Evolutionary conservation across 2,113 vertebrate species (phyloP).

Genomic region (Peromyscus californicus): DNA sequence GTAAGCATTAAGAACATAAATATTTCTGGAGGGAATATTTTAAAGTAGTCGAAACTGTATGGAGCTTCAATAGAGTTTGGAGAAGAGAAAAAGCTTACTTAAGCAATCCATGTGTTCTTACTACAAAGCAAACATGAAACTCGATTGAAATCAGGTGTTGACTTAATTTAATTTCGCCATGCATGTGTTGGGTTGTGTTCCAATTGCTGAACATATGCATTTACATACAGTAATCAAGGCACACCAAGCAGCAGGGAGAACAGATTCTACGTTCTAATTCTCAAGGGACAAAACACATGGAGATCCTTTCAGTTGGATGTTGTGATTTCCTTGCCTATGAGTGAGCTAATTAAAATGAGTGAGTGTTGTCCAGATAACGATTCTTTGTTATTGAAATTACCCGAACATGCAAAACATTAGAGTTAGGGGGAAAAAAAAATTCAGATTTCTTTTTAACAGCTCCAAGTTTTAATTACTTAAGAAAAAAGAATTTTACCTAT

Average conservation of each 20-base stretch:
- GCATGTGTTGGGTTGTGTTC: slow-evolving; percentile 48
- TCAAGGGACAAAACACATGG: slow-evolving; percentile 48
- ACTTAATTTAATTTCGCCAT: slow-evolving; percentile 62
- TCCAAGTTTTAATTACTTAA: slow-evolving; percentile 59
- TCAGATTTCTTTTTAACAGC: slow-evolving; percentile 27
- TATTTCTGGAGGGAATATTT: background rate
- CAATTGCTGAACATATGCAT: slow-evolving; percentile 36
- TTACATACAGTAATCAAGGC: slow-evolving; percentile 69
- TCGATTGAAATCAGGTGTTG: slow-evolving; percentile 68
- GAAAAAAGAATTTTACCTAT: slow-evolving; percentile 25
- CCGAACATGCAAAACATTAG: slow-evolving; percentile 26
- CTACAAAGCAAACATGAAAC: slow-evolving; percentile 21
- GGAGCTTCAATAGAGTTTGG: slow-evolving; percentile 20
- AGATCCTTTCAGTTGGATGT: background rate
- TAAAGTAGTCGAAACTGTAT: background rate
- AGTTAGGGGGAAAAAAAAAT: slow-evolving; percentile 33
- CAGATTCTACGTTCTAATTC: slow-evolving; percentile 34
- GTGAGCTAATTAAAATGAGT: slow-evolving; percentile 55
- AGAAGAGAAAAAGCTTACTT: slow-evolving; percentile 24
- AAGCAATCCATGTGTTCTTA: slow-evolving; percentile 27
- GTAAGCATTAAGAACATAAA: background rate
- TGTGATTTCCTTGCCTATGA: slow-evolving; percentile 32
- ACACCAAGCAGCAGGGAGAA: slow-evolving; percentile 21
- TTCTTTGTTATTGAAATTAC: slow-evolving; percentile 53
- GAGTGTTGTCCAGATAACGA: slow-evolving; percentile 49